Evolutionary conservation across 2,797 vertebrate genomes (phyloP).

Genomic region (Rhinichthys osculus): DNA sequence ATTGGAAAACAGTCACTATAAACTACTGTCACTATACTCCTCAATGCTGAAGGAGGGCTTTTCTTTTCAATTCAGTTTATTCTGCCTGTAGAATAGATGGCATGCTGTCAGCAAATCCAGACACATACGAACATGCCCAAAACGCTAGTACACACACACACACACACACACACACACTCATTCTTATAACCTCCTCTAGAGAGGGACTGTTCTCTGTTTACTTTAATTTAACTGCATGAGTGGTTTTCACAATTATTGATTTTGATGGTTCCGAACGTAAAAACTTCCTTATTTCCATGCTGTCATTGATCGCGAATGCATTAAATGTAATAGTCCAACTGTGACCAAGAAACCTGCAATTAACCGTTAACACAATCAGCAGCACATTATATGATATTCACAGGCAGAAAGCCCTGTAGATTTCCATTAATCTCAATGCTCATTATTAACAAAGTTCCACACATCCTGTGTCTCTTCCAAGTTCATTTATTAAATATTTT

Average conservation of each 20-base stretch:
- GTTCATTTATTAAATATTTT: slow-evolving; percentile 2
- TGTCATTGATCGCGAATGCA: slow-evolving; percentile 35
- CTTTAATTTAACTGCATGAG: slow-evolving; percentile 46
- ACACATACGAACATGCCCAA: not conserved
- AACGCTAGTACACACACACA: not conserved
- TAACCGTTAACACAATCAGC: slow-evolving; percentile 33
- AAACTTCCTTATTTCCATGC: slow-evolving; percentile 40
- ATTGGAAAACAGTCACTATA: not conserved
- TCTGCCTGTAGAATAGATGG: not conserved
- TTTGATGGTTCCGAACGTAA: slow-evolving; percentile 40
- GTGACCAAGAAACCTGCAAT: slow-evolving; percentile 43
- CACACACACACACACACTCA: not conserved
- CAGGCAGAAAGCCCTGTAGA: not conserved
- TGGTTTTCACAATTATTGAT: slow-evolving; percentile 51
- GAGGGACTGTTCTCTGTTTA: slow-evolving; percentile 18
- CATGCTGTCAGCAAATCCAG: not conserved
- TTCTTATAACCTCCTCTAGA: slow-evolving; percentile 6
- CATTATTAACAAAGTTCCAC: slow-evolving; percentile 18
- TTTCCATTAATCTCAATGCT: slow-evolving; percentile 3
- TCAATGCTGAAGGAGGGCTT: not conserved
- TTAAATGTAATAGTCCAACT: slow-evolving; percentile 27
- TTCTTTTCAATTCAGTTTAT: not conserved
- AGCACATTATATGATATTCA: slow-evolving; percentile 1
- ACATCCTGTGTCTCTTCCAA: not conserved
- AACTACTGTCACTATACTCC: not conserved